Percentiles rank a stretch among this genome's conserved stretches.
Evolutionary conservation across 2,113 vertebrate genomes (phyloP).

Genomic region (Siniperca chuatsi): DNA sequence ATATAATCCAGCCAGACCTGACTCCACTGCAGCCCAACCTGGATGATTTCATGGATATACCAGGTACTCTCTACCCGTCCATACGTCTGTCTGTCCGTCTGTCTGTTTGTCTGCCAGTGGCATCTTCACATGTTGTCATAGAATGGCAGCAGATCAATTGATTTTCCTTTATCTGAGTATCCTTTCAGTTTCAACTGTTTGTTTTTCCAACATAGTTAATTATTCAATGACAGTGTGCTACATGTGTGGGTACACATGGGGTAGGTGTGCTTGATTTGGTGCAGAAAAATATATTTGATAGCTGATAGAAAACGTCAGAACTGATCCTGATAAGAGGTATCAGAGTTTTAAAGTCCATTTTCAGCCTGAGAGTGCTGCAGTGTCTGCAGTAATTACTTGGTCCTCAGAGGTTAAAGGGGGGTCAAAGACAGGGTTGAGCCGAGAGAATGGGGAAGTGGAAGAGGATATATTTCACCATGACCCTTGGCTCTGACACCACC

Average conservation of each 20-base stretch:
- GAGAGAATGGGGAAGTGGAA: conserved; percentile 69
- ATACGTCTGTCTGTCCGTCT: not conserved
- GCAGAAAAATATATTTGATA: not conserved
- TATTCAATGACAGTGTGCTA: not conserved
- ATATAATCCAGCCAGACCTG: conserved; percentile 96
- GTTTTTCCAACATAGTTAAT: not conserved
- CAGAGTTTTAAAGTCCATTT: not conserved
- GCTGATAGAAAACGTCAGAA: not conserved
- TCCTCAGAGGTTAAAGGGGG: conserved; percentile 30
- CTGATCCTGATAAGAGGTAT: not conserved
- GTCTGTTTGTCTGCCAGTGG: not conserved
- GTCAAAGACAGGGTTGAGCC: conserved; percentile 37
- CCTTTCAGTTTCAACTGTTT: not conserved
- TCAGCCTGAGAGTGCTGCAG: not conserved
- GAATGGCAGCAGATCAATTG: conserved; percentile 2
- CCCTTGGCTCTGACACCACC: not conserved
- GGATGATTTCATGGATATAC: conserved; percentile 96
- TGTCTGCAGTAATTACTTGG: conserved; percentile 13
- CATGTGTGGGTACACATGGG: no score
- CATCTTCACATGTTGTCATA: not conserved
- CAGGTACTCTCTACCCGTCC: conserved; percentile 82
- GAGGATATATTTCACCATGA: conserved; percentile 78
- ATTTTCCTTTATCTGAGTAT: not conserved
- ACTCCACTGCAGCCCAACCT: conserved; percentile 94
- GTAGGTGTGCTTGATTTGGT: no score